Percentiles rank a stretch among this genome's conserved stretches.
These are phyloP conservation scores for Cryptus viduatorius DNA, from an alignment of 2,888 invertebrate species.

Conservation along the genomic window DNA sequence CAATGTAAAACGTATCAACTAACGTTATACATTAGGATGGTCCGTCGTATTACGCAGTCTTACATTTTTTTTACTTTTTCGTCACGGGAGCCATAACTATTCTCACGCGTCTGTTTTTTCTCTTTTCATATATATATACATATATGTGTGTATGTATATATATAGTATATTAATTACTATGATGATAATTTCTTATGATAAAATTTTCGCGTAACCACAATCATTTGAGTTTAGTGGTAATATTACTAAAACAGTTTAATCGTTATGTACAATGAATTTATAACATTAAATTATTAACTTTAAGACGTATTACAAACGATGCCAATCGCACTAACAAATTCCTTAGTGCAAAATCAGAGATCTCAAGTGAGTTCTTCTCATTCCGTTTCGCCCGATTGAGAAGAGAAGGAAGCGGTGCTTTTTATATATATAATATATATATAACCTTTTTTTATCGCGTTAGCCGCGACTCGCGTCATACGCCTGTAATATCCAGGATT, in stretches of 20 bases:
- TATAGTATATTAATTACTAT: background rate
- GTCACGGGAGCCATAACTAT: constrained; percentile 64
- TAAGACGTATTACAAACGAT: constrained; percentile 69
- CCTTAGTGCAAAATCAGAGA: constrained; percentile 70
- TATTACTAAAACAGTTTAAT: constrained; percentile 79
- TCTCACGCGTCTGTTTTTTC: constrained; percentile 28
- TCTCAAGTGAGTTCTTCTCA: constrained; percentile 65
- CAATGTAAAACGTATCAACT: constrained; percentile 57
- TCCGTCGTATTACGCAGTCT: constrained; percentile 62
- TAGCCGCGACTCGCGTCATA: constrained; percentile 18
- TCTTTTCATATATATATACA: background rate
- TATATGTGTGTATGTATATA: background rate
- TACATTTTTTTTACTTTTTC: constrained; percentile 52
- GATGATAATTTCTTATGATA: constrained; percentile 32
- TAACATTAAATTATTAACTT: constrained; percentile 71
- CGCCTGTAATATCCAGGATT: constrained; percentile 17
- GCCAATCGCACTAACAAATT: constrained; percentile 69
- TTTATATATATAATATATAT: constrained; percentile 24
- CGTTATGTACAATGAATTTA: constrained; percentile 79
- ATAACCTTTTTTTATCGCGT: constrained; percentile 43
- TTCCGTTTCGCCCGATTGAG: constrained; percentile 42
- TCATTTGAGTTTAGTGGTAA: constrained; percentile 73
- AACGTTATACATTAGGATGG: constrained; percentile 58
- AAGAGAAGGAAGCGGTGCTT: constrained; percentile 68
- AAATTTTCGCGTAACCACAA: constrained; percentile 66